Evolutionary conservation across 2,888 invertebrate genomes (phyloP), one percentile per base, ranked within the genome.

Genomic region (Scaptomyza polygonia): DNA sequence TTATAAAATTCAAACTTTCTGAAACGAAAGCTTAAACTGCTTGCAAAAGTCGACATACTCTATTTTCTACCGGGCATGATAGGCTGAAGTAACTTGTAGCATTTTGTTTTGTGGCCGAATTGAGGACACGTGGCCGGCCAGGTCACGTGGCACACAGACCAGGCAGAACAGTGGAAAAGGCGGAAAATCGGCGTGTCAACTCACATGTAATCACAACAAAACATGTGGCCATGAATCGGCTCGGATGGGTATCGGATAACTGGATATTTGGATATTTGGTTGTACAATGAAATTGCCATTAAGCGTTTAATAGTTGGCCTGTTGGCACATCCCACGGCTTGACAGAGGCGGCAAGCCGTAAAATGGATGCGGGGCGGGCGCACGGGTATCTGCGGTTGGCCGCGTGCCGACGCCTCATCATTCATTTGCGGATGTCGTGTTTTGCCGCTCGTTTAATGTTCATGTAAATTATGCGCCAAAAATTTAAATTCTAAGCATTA

Each of bases 111-210:
- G 72, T 72, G 71, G 79, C 75, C 72, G 81, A 81, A 84, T 83
- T 81, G 75, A 63, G 69, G 88, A 77, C 90, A 90, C 90, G 90
- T 89, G 90, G 77, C 88, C 81, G 90, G 77, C 88, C 81, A 52
- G 77, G 84, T 84, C 90, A 86, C 89, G 88, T 89, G 86, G 72
- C 86, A 14, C 64, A 55, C 51, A 44, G 45, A 42, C 36, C 58
- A n/a, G 45, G 2, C 21, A 21, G 53, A 18, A 40, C 11, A 65
- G 42, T 25, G 52, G 36, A 4, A 47, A n/a, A 44, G 39, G 49
- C 68, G 59, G 55, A 12, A 67, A 52, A 61, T 30, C 77, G 62
- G 78, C 77, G 79, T 80, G 82, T 86, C 85, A 88, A 89, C 79
- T 81, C 68, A 67, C 80, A 79, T 82, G 79, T 88, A 88, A 88